phyloP scores from a whole-genome alignment of 2,888 invertebrate species.

The Taenaris catops region DNA sequence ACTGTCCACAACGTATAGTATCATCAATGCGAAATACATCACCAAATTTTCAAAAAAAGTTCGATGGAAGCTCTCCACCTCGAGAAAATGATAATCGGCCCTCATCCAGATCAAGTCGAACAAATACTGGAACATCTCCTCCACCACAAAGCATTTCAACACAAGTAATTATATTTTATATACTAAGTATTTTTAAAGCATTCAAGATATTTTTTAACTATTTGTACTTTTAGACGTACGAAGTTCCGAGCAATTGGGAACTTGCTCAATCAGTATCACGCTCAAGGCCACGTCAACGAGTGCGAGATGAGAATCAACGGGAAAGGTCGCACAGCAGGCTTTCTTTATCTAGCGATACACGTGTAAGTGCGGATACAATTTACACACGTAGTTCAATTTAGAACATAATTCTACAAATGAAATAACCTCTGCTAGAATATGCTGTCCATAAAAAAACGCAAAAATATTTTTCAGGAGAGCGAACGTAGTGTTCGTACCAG shows the following conservation, averaged over 20 bases:
- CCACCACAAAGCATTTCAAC: conserved; percentile 93
- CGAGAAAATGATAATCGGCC: conserved; percentile 37
- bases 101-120: conserved; percentile 36
- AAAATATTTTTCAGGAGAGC: conserved; percentile 56
- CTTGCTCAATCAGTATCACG: conserved; percentile 46
- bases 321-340: conserved; percentile 83
- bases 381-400: too few species aligned
- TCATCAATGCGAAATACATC: conserved; percentile 18
- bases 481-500: conserved; percentile 55
- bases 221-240: conserved; percentile 66
- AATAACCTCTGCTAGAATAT: too few species aligned
- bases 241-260: conserved; percentile 56
- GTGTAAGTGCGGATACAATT: too few species aligned
- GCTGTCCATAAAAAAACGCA: too few species aligned
- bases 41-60: conserved; percentile 52
- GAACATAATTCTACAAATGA: too few species aligned
- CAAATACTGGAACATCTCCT: conserved; percentile 90
- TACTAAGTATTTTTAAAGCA: too few species aligned
- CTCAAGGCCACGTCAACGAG: conserved; percentile 55
- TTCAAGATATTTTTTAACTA: too few species aligned
- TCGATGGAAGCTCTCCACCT: conserved; percentile 73
- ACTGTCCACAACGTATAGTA: conserved; percentile 26
- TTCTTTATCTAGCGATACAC: conserved; percentile 83
- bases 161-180: conserved; percentile 76
- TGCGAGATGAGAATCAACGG: conserved; percentile 60